Percentiles rank a stretch among this genome's conserved stretches.
phyloP scores from a whole-genome alignment of 1,140 invertebrate genomes.

The Temnothorax nylanderi region DNA sequence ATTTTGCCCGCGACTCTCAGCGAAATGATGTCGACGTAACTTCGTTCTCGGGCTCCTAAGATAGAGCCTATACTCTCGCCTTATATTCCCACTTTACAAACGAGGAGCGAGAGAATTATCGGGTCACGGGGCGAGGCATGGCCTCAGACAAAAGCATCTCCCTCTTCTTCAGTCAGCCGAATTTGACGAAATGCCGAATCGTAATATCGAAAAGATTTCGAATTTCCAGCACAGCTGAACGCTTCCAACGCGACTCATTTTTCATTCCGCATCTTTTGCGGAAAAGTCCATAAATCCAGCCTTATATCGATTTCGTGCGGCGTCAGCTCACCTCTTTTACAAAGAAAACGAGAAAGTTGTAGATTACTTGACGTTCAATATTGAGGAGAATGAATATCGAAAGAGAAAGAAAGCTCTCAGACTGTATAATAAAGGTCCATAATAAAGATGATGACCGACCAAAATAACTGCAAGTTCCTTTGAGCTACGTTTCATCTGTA shows the following conservation, averaged over 20 bases:
- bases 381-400: constrained; percentile 41
- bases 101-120: constrained; percentile 34
- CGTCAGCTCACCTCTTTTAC: constrained; percentile 5
- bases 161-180: not conserved
- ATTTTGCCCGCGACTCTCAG: constrained; percentile 8
- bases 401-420: not conserved
- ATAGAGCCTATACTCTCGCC: constrained; percentile 45
- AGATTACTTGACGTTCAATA: constrained; percentile 42
- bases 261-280: constrained; percentile 47
- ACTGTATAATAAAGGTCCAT: constrained; percentile 8
- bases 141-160: not conserved
- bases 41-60: constrained; percentile 44
- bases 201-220: constrained; percentile 47
- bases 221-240: not conserved
- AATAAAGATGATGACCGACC: not conserved
- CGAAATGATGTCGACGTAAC: constrained; percentile 23
- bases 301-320: constrained; percentile 31
- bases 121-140: not conserved
- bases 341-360: constrained; percentile 22
- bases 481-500: not conserved
- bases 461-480: constrained; percentile 33
- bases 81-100: constrained; percentile 47
- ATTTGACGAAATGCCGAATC: constrained; percentile 23
- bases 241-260: constrained; percentile 18
- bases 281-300: constrained; percentile 23